These are phyloP conservation scores for Onthophagus sagittarius DNA, from an alignment of 2,888 invertebrate genomes.

Conservation along the genomic window DNA sequence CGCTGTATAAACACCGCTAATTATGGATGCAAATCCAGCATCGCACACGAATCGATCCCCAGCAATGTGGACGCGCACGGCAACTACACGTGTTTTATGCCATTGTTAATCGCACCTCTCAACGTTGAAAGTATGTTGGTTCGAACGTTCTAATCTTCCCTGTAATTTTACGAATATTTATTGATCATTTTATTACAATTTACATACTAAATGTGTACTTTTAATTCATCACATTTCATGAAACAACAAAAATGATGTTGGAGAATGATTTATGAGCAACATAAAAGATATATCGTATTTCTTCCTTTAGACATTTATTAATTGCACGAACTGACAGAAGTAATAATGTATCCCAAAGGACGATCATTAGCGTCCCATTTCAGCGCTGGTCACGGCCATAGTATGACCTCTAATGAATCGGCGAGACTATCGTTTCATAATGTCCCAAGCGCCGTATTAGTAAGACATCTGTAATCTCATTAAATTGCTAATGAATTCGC, in stretches of 20 bases:
- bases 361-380: background rate
- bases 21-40: constrained; percentile 19
- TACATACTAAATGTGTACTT: background rate
- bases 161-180: background rate
- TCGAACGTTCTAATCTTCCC: background rate
- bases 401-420: background rate
- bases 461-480: constrained; percentile 8
- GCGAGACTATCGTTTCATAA: background rate
- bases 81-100: constrained; percentile 17
- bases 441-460: background rate
- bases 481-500: constrained; percentile 9
- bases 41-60: constrained; percentile 13
- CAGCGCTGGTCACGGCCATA: background rate
- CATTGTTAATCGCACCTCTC: background rate
- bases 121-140: background rate
- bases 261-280: too few relatives aligned
- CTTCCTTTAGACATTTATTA: background rate
- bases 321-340: background rate
- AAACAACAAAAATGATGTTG: too few relatives aligned
- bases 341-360: background rate
- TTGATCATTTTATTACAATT: background rate
- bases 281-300: background rate
- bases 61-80: constrained; percentile 10
- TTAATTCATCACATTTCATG: background rate
- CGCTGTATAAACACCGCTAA: constrained; percentile 17